Percentiles rank a stretch among this genome's conserved stretches.
Conservation (phyloP, 2,888 invertebrate genomes). For the Crossocerus cetratus region DNA sequence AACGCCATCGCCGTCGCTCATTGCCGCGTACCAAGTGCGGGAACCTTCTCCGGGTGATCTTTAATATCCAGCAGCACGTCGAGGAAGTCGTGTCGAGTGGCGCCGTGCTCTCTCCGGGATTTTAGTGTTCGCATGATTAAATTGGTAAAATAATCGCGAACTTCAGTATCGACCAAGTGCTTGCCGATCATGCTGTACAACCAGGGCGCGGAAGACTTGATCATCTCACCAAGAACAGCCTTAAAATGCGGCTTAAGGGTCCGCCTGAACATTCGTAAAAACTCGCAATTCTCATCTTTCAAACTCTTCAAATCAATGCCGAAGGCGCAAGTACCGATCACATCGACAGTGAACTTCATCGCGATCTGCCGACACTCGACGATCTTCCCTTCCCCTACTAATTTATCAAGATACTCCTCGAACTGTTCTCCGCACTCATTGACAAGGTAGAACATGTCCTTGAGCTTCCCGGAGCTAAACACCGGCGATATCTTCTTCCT, state of each 20-base stretch:
- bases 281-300: conserved; percentile 57
- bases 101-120: conserved; percentile 66
- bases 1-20: too few species aligned
- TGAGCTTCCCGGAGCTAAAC: conserved; percentile 78
- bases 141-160: conserved; percentile 62
- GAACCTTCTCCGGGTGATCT: conserved; percentile 21
- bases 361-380: conserved; percentile 59
- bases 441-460: conserved; percentile 75
- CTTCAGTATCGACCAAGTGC: conserved; percentile 47
- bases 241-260: background rate
- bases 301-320: conserved; percentile 75
- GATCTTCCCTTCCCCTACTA: conserved; percentile 7
- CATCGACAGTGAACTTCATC: conserved; percentile 76
- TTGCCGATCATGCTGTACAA: conserved; percentile 51
- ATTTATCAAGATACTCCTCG: conserved; percentile 57
- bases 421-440: conserved; percentile 69
- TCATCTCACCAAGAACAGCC: conserved; percentile 27
- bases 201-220: conserved; percentile 47
- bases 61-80: conserved; percentile 71
- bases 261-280: background rate
- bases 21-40: background rate
- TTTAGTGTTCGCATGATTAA: conserved; percentile 65
- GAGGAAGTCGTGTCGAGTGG: conserved; percentile 75
- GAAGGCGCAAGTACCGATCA: conserved; percentile 77
- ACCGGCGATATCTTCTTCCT: conserved; percentile 76